A percentile compares a stretch with the other conserved stretches of the same genome.
These are phyloP conservation scores for Epinotia ramella DNA, from an alignment of 2,888 invertebrate genomes.

Conservation along the genomic window DNA sequence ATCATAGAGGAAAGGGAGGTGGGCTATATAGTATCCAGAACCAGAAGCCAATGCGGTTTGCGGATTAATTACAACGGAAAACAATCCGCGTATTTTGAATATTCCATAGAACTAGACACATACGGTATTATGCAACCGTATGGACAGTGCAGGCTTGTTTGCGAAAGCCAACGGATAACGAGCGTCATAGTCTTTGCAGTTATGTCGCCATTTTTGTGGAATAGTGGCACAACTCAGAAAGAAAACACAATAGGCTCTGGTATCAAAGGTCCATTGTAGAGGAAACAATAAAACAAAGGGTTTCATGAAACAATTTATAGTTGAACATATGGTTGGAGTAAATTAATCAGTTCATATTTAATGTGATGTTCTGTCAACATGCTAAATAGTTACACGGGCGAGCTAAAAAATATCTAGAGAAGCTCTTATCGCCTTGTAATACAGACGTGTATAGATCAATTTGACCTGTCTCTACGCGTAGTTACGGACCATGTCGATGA, in stretches of 20 bases:
- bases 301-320: too few species aligned
- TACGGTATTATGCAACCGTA: too few species aligned
- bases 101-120: neutral
- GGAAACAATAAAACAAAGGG: neutral
- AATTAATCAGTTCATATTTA: neutral
- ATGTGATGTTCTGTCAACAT: neutral
- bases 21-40: too few species aligned
- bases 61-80: neutral
- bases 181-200: slow-evolving; percentile 8
- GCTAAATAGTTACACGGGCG: too few species aligned
- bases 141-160: neutral
- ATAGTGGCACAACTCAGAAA: neutral
- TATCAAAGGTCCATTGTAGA: neutral
- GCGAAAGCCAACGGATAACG: slow-evolving; percentile 9
- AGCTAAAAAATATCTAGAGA: too few species aligned
- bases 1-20: too few species aligned
- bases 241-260: neutral
- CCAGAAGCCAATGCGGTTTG: neutral
- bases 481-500: too few species aligned
- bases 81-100: neutral
- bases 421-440: too few species aligned
- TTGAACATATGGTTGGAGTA: neutral
- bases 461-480: too few species aligned
- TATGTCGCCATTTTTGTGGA: neutral
- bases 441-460: too few species aligned